Conservation (phyloP, 2,113 vertebrate species). For the Delphinus delphis region DNA sequence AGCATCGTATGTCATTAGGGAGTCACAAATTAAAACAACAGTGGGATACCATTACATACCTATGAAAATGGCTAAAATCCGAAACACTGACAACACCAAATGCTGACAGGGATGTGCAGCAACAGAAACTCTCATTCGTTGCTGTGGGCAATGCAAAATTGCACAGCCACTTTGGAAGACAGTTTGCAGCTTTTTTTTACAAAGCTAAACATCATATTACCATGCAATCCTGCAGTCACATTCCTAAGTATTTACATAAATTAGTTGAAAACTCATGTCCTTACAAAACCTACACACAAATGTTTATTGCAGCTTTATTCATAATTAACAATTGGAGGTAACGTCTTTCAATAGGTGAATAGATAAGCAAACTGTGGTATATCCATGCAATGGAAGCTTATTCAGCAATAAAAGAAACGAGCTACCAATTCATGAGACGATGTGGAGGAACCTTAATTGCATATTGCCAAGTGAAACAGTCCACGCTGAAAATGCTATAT, state of each 20-base stretch:
- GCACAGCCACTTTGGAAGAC: not conserved
- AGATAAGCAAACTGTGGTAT: not conserved
- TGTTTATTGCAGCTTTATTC: not conserved
- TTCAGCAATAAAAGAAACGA: not conserved
- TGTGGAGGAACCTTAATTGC: not conserved
- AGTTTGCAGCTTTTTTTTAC: not conserved
- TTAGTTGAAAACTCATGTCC: not conserved
- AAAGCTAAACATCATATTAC: not conserved
- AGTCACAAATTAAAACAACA: not conserved
- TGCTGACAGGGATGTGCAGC: not conserved
- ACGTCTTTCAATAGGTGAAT: not conserved
- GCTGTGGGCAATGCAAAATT: not conserved
- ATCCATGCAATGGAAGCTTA: not conserved
- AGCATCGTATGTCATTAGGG: not conserved
- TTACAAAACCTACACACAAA: not conserved
- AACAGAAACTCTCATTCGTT: not conserved
- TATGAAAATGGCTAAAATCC: not conserved
- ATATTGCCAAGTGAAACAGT: not conserved
- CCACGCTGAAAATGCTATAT: not conserved
- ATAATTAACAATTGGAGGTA: not conserved
- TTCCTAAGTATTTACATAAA: not conserved
- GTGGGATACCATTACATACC: not conserved
- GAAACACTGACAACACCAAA: not conserved
- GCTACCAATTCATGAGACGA: not conserved
- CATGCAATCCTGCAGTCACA: rapidly evolving